Evolutionary conservation across 1,140 invertebrate species (phyloP), one percentile per base, ranked within the genome.

Genomic region (Meloidogyne hapla): DNA sequence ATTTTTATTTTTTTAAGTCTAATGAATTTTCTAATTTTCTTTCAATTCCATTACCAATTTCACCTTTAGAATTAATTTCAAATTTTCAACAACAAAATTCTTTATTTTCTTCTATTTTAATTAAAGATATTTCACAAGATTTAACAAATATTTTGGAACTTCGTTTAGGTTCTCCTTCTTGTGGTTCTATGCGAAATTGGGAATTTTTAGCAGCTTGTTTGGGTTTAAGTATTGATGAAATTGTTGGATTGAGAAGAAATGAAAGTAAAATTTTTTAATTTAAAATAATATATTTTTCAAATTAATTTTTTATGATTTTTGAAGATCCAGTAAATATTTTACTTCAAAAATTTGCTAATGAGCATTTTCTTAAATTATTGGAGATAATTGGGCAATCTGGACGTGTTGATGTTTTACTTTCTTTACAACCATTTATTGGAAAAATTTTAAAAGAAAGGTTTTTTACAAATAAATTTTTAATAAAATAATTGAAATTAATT

Each of bases 101-200:
- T n/a, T 56, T n/a, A 1, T 5, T 56, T 56, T 56, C 48, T n/a
- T 56, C 12, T 56, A 56, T 56, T 56, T 6, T 56, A 56, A 56
- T 56, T n/a, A 56, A 9, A 56, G 48, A 56, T 21, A 56, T 56
- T 56, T 21, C 48, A n/a, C 6, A n/a, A 4, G 48, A 56, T n/a
- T 18, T 56, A n/a, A n/a, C 18, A 56, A 56, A 56, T n/a, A 56
- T 56, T 28, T 23, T 78, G 28, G 10, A 66, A 40, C 40, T 40
- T 56, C 2, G 77, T 13, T 56, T 78, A 25, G 79, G 70, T 38
- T n/a, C 77, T 5, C 33, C 77, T 25, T 33, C 63, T 10, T 48
- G 45, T 64, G 77, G 77, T 23, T 79, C 77, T n/a, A 78, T 78
- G 77, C 62, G 76, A 40, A 78, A 78, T 64, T 78, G 77, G 77